Conservation (phyloP, 2,113 vertebrate genomes). For the Seriola dumerili region DNA sequence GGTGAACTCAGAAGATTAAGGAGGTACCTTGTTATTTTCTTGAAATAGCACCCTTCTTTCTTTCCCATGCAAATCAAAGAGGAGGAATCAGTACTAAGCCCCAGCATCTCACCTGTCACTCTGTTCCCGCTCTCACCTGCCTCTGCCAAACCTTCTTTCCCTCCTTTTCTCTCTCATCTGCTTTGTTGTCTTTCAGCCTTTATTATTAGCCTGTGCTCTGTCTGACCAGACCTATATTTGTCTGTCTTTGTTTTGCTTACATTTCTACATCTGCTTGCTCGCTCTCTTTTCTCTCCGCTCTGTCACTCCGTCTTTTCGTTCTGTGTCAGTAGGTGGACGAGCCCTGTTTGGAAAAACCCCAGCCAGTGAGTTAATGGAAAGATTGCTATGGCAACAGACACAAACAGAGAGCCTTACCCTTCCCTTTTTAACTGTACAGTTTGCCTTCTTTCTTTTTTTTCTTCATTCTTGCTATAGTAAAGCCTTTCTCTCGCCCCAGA, state of each 20-base stretch:
- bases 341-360: constrained; percentile 70
- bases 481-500: constrained; percentile 34
- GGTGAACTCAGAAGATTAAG: constrained; percentile 58
- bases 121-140: constrained; percentile 55
- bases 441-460: constrained; percentile 45
- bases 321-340: constrained; percentile 63
- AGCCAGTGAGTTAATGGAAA: constrained; percentile 81
- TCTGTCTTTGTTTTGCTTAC: constrained; percentile 56
- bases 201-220: constrained; percentile 37
- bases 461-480: constrained; percentile 47
- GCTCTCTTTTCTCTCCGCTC: constrained; percentile 35
- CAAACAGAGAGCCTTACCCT: constrained; percentile 54
- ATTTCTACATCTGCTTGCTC: constrained; percentile 44
- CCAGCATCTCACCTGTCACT: constrained; percentile 66
- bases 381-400: constrained; percentile 79
- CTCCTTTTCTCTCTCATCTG: constrained; percentile 20
- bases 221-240: constrained; percentile 45
- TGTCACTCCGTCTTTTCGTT: constrained; percentile 54
- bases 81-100: constrained; percentile 52
- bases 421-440: constrained; percentile 68
- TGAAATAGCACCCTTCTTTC: constrained; percentile 63
- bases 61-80: constrained; percentile 67
- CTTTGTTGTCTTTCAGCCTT: constrained; percentile 34
- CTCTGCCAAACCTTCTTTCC: not conserved
- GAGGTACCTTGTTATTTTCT: constrained; percentile 68